Conservation (phyloP, 2,888 invertebrate genomes). For the Cheilosia impressa region DNA sequence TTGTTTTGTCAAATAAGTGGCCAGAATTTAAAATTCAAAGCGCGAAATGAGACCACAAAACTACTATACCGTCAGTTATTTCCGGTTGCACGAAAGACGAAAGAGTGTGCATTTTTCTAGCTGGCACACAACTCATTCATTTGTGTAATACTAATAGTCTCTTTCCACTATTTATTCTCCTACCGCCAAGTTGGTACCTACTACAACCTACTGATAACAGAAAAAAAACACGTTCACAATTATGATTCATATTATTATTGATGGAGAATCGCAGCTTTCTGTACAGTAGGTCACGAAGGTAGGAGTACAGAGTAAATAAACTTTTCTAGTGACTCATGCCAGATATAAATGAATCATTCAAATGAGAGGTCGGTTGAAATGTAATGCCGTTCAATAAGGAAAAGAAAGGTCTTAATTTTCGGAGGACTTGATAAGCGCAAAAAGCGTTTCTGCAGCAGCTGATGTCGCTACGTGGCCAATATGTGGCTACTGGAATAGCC, state of each 20-base stretch:
- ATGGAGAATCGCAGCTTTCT: slow-evolving; percentile 15
- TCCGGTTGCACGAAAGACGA: slow-evolving; percentile 30
- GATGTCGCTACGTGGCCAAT: no score
- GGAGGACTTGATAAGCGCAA: no score
- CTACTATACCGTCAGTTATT: slow-evolving; percentile 30
- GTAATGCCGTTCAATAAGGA: no score
- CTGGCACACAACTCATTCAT: slow-evolving; percentile 18
- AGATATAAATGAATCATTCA: slow-evolving; percentile 13
- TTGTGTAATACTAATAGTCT: slow-evolving; percentile 10
- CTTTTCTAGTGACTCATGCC: slow-evolving; percentile 36
- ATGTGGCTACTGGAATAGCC: no score
- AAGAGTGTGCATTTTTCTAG: slow-evolving; percentile 11
- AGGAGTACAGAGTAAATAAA: slow-evolving; percentile 8
- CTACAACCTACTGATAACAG: slow-evolving; percentile 30
- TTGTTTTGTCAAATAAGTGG: background rate
- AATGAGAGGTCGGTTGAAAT: no score
- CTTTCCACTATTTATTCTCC: background rate
- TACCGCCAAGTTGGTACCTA: background rate
- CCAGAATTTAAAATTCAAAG: slow-evolving; percentile 8
- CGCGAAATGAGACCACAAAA: slow-evolving; percentile 24
- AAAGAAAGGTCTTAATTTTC: no score
- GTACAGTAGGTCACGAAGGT: slow-evolving; percentile 47
- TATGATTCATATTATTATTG: slow-evolving; percentile 44
- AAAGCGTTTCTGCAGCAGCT: no score
- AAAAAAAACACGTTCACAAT: slow-evolving; percentile 12